Conservation (phyloP, 2,888 invertebrate genomes). For the Eupithecia subfuscata region DNA sequence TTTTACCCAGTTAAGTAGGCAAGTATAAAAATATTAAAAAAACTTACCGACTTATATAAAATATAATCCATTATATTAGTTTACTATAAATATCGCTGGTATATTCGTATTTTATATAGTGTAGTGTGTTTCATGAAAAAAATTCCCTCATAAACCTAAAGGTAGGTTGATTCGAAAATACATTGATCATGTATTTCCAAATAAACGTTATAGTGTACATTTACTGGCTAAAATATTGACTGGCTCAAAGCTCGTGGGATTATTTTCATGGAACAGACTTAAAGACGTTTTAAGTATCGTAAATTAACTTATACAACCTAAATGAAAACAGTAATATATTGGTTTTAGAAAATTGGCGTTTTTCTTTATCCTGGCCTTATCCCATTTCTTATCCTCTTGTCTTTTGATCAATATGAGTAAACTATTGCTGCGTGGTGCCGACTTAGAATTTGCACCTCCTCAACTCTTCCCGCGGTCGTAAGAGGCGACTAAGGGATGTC, state of each 20-base stretch:
- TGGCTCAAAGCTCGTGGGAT: not conserved
- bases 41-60: not conserved
- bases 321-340: constrained; percentile 70
- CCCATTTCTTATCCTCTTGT: not conserved
- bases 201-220: not conserved
- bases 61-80: not conserved
- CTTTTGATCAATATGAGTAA: not conserved
- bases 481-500: no score
- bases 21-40: not conserved
- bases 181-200: not conserved
- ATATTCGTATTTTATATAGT: not conserved
- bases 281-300: not conserved
- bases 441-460: no score
- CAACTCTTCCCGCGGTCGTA: no score
- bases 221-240: no score
- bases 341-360: constrained; percentile 48
- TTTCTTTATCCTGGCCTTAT: constrained; percentile 16
- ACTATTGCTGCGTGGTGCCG: no score
- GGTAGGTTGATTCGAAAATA: no score
- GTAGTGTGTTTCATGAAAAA: not conserved
- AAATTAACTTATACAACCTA: constrained; percentile 37
- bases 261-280: not conserved
- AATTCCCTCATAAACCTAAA: not conserved
- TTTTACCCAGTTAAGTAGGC: not conserved
- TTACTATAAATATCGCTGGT: not conserved